Percentiles rank a stretch among this genome's conserved stretches.
Evolutionary conservation across 2,888 invertebrate genomes (phyloP).

Genomic region (Pardosa pseudoannulata): DNA sequence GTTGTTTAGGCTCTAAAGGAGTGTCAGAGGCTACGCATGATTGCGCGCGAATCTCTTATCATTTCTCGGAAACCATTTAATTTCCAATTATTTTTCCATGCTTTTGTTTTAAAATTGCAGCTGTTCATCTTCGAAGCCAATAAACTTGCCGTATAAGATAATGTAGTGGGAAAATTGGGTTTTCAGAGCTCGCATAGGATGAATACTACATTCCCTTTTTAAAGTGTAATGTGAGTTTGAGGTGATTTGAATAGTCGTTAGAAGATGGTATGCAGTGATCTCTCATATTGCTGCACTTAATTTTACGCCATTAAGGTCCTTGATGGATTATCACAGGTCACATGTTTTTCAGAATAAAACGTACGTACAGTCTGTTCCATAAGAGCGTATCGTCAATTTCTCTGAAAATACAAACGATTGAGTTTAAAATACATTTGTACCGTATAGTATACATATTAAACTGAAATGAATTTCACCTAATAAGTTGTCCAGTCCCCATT

Average conservation of each 20-base stretch:
- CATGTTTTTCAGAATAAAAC: too few species aligned
- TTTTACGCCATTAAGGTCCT: background rate
- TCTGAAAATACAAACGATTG: too few species aligned
- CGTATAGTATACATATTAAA: too few species aligned
- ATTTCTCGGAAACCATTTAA: background rate
- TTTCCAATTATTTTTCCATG: background rate
- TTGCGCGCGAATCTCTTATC: constrained; percentile 17
- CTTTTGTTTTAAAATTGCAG: background rate
- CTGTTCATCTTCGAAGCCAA: background rate
- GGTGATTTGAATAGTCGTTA: background rate
- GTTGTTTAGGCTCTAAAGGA: background rate
- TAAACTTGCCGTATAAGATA: background rate
- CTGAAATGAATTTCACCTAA: too few species aligned
- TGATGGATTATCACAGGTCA: background rate
- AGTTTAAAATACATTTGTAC: too few species aligned
- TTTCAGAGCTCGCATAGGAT: background rate
- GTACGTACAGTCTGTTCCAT: too few species aligned
- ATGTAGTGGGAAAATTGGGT: background rate
- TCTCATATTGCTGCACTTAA: background rate
- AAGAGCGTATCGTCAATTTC: too few species aligned
- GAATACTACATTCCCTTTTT: background rate
- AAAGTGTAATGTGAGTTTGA: background rate
- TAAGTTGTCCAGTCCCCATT: too few species aligned
- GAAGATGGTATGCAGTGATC: background rate
- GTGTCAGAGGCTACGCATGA: background rate